phyloP scores from a whole-genome alignment of 2,797 vertebrate species.

The Ispidina lecontei region DNA sequence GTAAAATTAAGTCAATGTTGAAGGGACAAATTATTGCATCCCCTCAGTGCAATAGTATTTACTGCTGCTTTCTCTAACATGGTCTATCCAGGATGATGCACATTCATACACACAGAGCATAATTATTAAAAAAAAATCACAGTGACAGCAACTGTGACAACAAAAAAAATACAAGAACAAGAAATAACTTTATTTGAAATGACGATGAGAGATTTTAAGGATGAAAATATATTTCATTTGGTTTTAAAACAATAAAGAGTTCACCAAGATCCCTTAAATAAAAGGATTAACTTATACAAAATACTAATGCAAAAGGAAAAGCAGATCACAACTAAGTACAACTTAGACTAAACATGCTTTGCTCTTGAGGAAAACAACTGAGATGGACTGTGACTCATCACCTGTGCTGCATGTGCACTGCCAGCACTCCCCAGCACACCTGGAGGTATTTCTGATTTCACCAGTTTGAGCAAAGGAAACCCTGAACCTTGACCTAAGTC shows the following conservation, averaged over 20 bases:
- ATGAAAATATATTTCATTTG: neutral
- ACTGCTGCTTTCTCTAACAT: neutral
- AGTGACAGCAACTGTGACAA: neutral
- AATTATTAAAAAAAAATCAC: neutral
- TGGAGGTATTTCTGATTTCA: constrained; percentile 27
- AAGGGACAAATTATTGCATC: neutral
- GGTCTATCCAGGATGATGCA: neutral
- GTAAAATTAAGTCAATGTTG: constrained; percentile 22
- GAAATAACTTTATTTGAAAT: neutral
- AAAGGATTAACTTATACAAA: neutral
- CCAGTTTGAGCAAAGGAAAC: constrained; percentile 4
- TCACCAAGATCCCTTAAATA: neutral
- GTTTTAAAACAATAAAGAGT: neutral
- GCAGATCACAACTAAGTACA: neutral
- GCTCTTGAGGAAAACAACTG: neutral
- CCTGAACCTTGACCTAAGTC: constrained; percentile 44
- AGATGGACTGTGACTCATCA: neutral
- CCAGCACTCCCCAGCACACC: neutral
- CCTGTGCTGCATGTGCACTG: neutral
- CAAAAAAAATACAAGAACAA: neutral
- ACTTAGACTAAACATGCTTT: neutral
- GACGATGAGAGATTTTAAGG: neutral
- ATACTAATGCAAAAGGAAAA: neutral
- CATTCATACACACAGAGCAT: neutral
- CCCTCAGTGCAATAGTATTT: neutral